Evolutionary conservation across 1,140 invertebrate genomes (phyloP).

Genomic region (Pomacea maculata): DNA sequence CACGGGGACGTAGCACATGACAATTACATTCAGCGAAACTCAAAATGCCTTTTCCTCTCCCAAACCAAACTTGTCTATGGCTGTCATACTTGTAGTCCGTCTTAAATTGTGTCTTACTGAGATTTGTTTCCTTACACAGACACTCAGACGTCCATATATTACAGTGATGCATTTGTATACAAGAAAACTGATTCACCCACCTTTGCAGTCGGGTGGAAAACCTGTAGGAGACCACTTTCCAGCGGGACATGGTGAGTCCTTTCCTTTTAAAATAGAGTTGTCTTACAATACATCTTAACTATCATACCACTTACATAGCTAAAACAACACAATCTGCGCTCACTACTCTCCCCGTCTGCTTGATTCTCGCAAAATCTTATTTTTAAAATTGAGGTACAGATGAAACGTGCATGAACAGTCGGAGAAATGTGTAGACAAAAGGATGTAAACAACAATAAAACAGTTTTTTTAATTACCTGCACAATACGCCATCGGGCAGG

Average conservation of each 20-base stretch:
- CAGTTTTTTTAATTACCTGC: conserved; percentile 18
- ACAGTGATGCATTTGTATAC: neutral
- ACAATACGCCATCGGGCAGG: conserved; percentile 36
- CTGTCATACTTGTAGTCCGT: too few species aligned
- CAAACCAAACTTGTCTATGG: too few species aligned
- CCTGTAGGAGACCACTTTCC: too few species aligned
- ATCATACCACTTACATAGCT: neutral
- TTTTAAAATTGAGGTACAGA: neutral
- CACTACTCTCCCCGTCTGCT: neutral
- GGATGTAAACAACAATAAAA: too few species aligned
- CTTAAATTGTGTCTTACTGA: too few species aligned
- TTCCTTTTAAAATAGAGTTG: neutral
- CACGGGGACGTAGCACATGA: neutral
- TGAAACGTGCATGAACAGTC: too few species aligned
- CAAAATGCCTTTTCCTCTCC: neutral
- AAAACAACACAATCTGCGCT: neutral
- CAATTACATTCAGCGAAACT: neutral
- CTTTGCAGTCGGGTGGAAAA: too few species aligned
- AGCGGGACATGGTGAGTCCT: too few species aligned
- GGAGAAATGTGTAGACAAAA: too few species aligned
- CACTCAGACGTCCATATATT: neutral
- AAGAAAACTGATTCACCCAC: neutral
- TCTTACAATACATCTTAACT: neutral
- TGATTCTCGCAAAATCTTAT: neutral
- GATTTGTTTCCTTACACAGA: neutral